phyloP scores from a whole-genome alignment of 2,888 invertebrate species.

The Antitype chi region DNA sequence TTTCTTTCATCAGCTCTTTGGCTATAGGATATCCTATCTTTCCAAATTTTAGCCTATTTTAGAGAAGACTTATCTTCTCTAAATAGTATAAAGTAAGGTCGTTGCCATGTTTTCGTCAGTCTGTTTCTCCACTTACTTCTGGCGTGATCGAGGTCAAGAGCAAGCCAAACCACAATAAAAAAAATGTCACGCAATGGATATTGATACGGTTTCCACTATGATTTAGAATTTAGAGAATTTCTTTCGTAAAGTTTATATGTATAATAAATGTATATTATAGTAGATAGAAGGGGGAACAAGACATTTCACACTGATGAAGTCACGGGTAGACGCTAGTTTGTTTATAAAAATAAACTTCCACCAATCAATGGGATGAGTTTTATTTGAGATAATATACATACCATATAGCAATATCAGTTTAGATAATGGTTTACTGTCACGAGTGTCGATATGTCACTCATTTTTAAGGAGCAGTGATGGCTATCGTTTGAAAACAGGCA shows the following conservation, averaged over 20 bases:
- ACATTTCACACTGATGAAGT: background rate
- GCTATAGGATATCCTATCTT: no score
- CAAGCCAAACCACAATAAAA: no score
- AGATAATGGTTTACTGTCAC: conserved; percentile 16
- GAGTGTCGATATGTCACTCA: conserved; percentile 48
- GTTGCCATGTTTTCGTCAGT: no score
- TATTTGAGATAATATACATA: background rate
- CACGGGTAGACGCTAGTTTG: background rate
- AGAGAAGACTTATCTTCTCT: background rate
- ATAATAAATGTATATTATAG: no score
- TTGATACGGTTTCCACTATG: no score
- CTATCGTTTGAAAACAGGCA: background rate
- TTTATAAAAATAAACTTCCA: background rate
- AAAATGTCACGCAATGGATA: no score
- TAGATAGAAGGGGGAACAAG: no score
- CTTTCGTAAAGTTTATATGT: no score
- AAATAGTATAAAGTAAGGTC: no score
- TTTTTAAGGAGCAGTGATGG: background rate
- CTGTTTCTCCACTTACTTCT: no score
- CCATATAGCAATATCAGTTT: conserved; percentile 1
- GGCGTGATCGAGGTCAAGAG: no score
- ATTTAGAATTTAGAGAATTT: no score
- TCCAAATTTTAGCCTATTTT: background rate
- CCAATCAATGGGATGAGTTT: background rate
- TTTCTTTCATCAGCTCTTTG: background rate